A percentile compares a stretch with the other conserved stretches of the same genome.
Evolutionary conservation across 2,888 invertebrate species (phyloP).

Genomic region (Drosophila helvetica): DNA sequence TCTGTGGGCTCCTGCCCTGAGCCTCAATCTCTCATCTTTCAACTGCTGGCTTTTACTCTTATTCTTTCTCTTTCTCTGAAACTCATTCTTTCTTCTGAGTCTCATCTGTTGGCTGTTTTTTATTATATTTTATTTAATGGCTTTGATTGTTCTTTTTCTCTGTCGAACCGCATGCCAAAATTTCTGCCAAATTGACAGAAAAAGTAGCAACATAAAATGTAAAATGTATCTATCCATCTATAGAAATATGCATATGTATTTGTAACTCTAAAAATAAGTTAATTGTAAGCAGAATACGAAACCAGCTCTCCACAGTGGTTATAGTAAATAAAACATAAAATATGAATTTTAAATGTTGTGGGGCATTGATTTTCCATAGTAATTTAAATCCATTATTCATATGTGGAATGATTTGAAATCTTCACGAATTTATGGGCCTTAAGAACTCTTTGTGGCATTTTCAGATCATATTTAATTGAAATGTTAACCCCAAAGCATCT

Average conservation of each 20-base stretch:
- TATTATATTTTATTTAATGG: conserved; percentile 62
- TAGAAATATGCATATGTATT: neutral
- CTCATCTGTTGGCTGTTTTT: neutral
- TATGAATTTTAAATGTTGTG: neutral
- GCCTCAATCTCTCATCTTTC: conserved; percentile 4
- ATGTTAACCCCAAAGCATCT: too few species aligned
- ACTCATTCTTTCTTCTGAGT: neutral
- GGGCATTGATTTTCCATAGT: neutral
- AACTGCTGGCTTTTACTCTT: conserved; percentile 1
- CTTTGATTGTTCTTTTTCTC: conserved; percentile 25
- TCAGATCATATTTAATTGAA: too few species aligned
- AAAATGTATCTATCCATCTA: neutral
- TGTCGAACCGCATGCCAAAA: conserved; percentile 58
- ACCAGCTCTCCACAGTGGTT: conserved; percentile 25
- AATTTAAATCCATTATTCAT: neutral
- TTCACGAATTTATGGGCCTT: too few species aligned
- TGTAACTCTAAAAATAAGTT: conserved; percentile 30
- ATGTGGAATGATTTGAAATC: too few species aligned
- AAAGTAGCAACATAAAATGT: conserved; percentile 40
- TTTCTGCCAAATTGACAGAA: conserved; percentile 65
- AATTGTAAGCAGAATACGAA: conserved; percentile 46
- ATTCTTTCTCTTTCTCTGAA: neutral
- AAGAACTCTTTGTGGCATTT: too few species aligned
- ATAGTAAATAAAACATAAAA: neutral
- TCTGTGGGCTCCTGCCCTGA: neutral